Evolutionary conservation across 2,113 vertebrate species (phyloP), one percentile per base, ranked within the genome.

Genomic region (Craseonycteris thonglongyai): DNA sequence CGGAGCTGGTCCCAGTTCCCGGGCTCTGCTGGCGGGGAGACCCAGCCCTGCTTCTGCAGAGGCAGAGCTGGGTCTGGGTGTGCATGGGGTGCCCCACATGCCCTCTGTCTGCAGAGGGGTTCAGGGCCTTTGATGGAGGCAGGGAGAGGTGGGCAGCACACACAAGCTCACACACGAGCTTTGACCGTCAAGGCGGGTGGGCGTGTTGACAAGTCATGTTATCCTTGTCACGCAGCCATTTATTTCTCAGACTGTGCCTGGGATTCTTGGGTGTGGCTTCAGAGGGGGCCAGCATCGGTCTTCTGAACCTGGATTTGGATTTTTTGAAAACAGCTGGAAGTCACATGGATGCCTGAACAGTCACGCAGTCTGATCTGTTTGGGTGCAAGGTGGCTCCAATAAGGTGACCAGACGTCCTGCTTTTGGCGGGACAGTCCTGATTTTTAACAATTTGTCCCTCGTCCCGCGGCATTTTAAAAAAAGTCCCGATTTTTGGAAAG

Each of bases 1-100:
- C 71, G 35, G 38, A 75, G 75, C 75, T 1, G 19, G 74, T 93
- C 92, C 84, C 90, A 38, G 88, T 1, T 15, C 74, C 42, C 0
- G 30, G 75, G 74, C 51, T 90, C 30, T 78, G 38, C 40, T 69
- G 84, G 80, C 82, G 68, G 90, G 58, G 87, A 85, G 7, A 69
- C 93, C 47, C 22, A n/a, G 51, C 61, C 19, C 56, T 0, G 0
- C 26, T 84, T 40, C 90, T 12, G 5, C 35, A 38, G 33, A 82
- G 93, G 30, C 61, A 45, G 68, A 35, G 47, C 82, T 3, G 10
- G 61, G 22, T 75, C 49, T 35, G 13, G 42, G 35, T 19, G 11
- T 75, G 72, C 15, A 26, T 2, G 3, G 42, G 49, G 59, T 35
- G 30, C 81, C 38, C 58, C 88, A 38, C 26, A 30, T 47, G 35